Evolutionary conservation across 2,888 invertebrate genomes (phyloP).

Genomic region (Epirrhoe tristata): DNA sequence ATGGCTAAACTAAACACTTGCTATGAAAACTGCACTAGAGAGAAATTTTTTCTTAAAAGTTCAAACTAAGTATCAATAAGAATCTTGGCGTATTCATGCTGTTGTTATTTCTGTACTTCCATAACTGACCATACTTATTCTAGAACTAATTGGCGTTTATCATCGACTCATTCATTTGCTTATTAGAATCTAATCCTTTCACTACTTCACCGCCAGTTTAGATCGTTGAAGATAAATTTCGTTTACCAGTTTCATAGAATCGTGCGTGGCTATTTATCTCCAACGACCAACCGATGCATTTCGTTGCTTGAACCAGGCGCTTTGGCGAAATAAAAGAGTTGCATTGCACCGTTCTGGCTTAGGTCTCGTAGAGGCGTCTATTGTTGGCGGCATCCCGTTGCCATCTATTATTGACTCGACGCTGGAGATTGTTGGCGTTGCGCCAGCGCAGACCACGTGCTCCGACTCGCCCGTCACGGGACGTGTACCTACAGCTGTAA

Average conservation of each 20-base stretch:
- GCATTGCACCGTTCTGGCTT: conserved; percentile 33
- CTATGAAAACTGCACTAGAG: background rate
- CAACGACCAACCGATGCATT: too few species aligned
- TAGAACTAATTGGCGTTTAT: too few species aligned
- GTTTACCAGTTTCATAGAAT: too few species aligned
- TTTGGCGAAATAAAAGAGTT: conserved; percentile 33
- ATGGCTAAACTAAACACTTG: background rate
- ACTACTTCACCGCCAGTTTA: too few species aligned
- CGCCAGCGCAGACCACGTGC: conserved; percentile 82
- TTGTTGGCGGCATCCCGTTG: conserved; percentile 84
- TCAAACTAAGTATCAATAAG: too few species aligned
- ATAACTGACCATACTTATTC: too few species aligned
- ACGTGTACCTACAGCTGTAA: conserved; percentile 61
- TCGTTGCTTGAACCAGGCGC: background rate
- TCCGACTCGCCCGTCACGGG: conserved; percentile 71
- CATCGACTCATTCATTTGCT: too few species aligned
- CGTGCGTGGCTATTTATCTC: too few species aligned
- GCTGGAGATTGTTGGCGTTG: conserved; percentile 83
- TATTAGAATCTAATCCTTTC: too few species aligned
- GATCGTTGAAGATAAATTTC: too few species aligned
- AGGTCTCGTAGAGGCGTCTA: conserved; percentile 69
- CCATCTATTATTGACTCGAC: conserved; percentile 84
- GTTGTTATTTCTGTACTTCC: too few species aligned
- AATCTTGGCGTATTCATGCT: too few species aligned
- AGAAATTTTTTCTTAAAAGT: background rate